phyloP scores from a whole-genome alignment of 2,797 vertebrate species.

The Diplodus sargus region DNA sequence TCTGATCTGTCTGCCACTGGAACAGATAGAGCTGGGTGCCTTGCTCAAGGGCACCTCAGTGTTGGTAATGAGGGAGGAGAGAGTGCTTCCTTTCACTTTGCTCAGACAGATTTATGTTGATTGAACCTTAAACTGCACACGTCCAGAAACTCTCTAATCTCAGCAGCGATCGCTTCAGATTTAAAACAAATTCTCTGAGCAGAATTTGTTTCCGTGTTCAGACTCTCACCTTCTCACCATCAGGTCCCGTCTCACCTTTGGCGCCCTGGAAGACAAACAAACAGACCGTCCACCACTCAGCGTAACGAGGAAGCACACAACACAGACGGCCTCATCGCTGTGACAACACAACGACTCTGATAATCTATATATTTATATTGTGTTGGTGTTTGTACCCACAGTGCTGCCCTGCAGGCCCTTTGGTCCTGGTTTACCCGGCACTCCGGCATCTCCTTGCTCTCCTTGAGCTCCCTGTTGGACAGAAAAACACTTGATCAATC shows the following conservation, averaged over 20 bases:
- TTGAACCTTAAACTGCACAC: too few species aligned
- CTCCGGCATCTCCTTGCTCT: constrained; percentile 80
- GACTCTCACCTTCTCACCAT: constrained; percentile 82
- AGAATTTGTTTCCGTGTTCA: too few species aligned
- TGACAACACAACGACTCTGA: too few species aligned
- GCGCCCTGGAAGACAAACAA: constrained; percentile 74
- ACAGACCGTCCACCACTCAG: not conserved
- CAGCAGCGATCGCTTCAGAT: not conserved
- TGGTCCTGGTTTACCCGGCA: constrained; percentile 79
- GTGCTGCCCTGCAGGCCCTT: constrained; percentile 80
- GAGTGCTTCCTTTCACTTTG: too few species aligned
- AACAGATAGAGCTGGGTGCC: too few species aligned
- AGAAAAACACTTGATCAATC: not conserved
- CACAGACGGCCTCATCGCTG: too few species aligned
- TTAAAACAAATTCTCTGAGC: not conserved
- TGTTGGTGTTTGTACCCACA: constrained; percentile 69
- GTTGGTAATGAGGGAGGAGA: too few species aligned
- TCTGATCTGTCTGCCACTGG: too few species aligned
- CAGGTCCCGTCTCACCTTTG: constrained; percentile 85
- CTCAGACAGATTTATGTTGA: too few species aligned
- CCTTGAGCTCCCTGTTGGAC: constrained; percentile 79
- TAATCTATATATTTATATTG: not conserved
- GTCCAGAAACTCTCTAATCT: not conserved
- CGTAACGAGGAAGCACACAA: not conserved
- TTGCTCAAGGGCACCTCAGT: too few species aligned